These are phyloP conservation scores for Papilio protenor DNA, from an alignment of 2,888 invertebrate species.

Conservation along the genomic window DNA sequence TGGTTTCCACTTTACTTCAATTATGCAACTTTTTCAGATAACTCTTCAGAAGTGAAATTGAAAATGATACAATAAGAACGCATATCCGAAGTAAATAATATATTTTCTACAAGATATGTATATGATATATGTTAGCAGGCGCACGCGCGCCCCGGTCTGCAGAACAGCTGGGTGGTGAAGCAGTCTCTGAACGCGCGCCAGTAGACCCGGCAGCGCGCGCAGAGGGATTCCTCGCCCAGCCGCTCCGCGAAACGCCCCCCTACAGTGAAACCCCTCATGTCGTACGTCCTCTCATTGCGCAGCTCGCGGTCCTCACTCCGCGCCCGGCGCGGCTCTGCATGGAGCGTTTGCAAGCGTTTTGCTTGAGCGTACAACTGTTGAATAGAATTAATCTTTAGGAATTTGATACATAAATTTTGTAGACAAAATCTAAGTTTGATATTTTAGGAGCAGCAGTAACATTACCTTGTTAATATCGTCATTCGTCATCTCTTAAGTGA, in stretches of 20 bases:
- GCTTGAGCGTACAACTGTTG: conserved; percentile 68
- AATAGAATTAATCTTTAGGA: conserved; percentile 1
- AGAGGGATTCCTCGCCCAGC: conserved; percentile 52
- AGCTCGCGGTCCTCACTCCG: conserved; percentile 43
- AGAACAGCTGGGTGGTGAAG: conserved; percentile 53
- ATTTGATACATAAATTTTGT: neutral
- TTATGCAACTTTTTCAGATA: too few relatives aligned
- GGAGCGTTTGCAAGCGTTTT: conserved; percentile 58
- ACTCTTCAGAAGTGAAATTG: too few relatives aligned
- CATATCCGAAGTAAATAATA: conserved; percentile 33
- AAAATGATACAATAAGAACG: conserved; percentile 13
- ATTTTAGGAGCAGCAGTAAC: neutral
- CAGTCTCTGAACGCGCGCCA: conserved; percentile 65
- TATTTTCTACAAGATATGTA: conserved; percentile 42
- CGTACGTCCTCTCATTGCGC: conserved; percentile 30
- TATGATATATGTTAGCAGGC: conserved; percentile 36
- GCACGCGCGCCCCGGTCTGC: conserved; percentile 49
- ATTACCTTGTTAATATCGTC: neutral
- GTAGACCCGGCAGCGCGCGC: conserved; percentile 67
- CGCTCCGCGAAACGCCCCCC: conserved; percentile 43
- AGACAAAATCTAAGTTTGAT: neutral
- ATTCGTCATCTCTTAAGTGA: neutral
- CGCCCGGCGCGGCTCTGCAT: conserved; percentile 51
- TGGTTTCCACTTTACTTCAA: too few relatives aligned
- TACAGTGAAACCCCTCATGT: conserved; percentile 31